Base-by-base conservation (phyloP, 2,797 vertebrate genomes). In the Epinephelus malabaricus region DNA sequence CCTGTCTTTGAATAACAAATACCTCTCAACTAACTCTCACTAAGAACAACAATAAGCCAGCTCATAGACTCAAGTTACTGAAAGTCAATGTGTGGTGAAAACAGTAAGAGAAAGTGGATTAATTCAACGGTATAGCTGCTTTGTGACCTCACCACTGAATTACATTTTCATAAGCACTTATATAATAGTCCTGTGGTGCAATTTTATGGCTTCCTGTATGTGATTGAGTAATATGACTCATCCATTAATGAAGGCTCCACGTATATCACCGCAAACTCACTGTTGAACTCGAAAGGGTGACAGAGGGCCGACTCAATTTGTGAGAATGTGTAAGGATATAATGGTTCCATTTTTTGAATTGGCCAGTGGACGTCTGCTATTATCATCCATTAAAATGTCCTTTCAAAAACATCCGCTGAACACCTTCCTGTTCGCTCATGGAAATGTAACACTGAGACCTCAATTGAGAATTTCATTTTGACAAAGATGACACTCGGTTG, bases 341-440 rank as follows among this genome's bases (percentile, higher is more conserved):
- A 23, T 7, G 2, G 17, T 60, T 45, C n/a, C 11, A 43, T 15
- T 62, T 47, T n/a, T 3, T 19, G 6, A 23, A 45, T 34, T n/a
- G 43, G 19, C 25, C 6, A 18, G n/a, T 30, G 51, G 17, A 38
- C 2, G 6, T 62, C 21, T 4, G 23, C 15, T 34, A 46, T 56
- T 60, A 69, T 15, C 40, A 27, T 61, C 38, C 50, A 53, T 58
- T 27, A 68, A 76, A 73, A 56, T 49, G 21, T 74, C 21, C 18
- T 15, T 68, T 27, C 21, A 21, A 62, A 30, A 59, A 23, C 14
- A 30, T 54, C 9, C 3, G 51, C n/a, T 38, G 15, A 38, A 27
- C 12, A 21, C 45, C 15, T 49, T 46, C 18, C 13, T 49, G 23
- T 60, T 58, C n/a, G 15, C 38, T 49, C 0, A 1, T 34, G 17